Evolutionary conservation across 2,888 invertebrate genomes (phyloP).

Genomic region (Nomada hirtipes): DNA sequence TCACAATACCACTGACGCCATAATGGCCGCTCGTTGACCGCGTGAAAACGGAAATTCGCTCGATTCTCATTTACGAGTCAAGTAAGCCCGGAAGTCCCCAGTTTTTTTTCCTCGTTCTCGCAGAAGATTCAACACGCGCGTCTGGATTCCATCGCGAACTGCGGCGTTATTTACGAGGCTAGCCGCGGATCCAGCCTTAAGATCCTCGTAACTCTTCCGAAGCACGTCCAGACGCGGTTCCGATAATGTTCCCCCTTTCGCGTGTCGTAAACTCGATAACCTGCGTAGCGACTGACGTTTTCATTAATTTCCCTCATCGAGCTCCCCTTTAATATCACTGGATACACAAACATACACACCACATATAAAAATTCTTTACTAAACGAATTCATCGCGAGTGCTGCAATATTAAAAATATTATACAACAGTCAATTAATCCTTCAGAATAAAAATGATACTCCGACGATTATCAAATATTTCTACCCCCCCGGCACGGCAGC

Average conservation of each 20-base stretch:
- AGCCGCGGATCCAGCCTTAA: constrained; percentile 32
- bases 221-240: constrained; percentile 34
- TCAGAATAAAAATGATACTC: too few species aligned
- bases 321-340: neutral
- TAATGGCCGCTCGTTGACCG: neutral
- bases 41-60: neutral
- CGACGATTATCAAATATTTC: too few species aligned
- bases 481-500: too few species aligned
- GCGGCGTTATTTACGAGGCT: constrained; percentile 32
- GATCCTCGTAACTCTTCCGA: constrained; percentile 45
- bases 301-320: constrained; percentile 36
- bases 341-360: neutral
- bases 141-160: constrained; percentile 1
- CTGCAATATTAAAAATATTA: too few species aligned
- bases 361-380: too few species aligned
- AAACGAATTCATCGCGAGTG: too few species aligned
- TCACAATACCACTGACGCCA: neutral
- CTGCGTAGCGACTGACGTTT: constrained; percentile 32
- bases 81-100: constrained; percentile 22
- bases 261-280: constrained; percentile 51
- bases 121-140: neutral
- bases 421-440: too few species aligned
- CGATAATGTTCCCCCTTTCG: constrained; percentile 47
- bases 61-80: constrained; percentile 23
- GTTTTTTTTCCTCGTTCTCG: neutral